Percentiles rank a stretch among this genome's conserved stretches.
Conservation (phyloP, 2,113 vertebrate species). For the Erythrocercus mccallii region DNA sequence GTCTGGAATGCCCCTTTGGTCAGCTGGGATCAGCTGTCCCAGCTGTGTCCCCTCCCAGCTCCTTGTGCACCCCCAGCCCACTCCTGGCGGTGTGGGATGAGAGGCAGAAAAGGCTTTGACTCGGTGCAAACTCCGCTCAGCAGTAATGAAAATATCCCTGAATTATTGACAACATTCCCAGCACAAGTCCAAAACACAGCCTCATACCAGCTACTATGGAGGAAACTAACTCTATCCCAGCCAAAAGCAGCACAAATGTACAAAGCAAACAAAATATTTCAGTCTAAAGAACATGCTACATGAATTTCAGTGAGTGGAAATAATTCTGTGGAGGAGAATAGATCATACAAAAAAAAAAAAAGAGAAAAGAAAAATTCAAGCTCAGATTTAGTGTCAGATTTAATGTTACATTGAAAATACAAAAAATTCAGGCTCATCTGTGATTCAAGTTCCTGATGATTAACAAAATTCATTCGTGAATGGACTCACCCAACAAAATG, state of each 20-base stretch:
- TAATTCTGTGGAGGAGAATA: neutral
- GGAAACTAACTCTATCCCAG: neutral
- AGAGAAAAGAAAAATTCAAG: neutral
- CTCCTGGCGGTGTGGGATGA: neutral
- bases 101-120: neutral
- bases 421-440: neutral
- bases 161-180: neutral
- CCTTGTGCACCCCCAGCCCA: neutral
- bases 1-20: neutral
- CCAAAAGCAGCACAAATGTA: neutral
- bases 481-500: neutral
- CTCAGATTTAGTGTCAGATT: neutral
- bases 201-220: rapidly evolving
- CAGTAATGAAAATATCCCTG: neutral
- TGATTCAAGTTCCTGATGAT: neutral
- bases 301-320: neutral
- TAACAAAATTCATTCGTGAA: neutral
- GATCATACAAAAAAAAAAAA: neutral
- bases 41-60: neutral
- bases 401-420: neutral
- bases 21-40: neutral
- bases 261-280: neutral
- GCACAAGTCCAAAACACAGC: neutral
- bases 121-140: neutral
- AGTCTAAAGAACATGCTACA: neutral